Evolutionary conservation across 2,113 vertebrate species (phyloP).

Genomic region (Electrona antarctica): DNA sequence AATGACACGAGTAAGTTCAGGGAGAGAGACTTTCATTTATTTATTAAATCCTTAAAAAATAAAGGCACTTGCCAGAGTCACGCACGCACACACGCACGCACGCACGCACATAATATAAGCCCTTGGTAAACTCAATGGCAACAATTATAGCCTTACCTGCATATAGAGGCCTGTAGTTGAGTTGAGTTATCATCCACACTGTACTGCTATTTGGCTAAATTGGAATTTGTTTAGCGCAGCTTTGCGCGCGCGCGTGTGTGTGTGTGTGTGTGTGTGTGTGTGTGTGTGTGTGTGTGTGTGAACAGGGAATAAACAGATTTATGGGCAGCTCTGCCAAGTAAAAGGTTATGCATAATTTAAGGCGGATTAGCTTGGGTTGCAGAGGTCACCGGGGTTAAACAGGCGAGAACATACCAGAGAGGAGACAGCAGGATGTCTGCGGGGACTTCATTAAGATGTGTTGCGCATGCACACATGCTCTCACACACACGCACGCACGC

Average conservation of each 20-base stretch:
- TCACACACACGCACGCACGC: slow-evolving; percentile 30
- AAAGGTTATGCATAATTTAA: slow-evolving; percentile 79
- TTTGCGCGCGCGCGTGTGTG: slow-evolving; percentile 63
- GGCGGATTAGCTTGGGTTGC: slow-evolving; percentile 72
- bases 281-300: slow-evolving; percentile 47
- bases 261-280: slow-evolving; percentile 26
- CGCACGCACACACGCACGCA: neutral
- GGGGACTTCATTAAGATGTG: slow-evolving; percentile 5
- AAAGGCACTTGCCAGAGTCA: no score
- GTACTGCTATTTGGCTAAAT: slow-evolving; percentile 74
- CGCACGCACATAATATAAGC: slow-evolving; percentile 23
- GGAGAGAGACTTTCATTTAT: no score
- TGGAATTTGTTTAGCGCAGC: slow-evolving; percentile 73
- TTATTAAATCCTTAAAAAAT: no score
- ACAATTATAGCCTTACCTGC: slow-evolving; percentile 70
- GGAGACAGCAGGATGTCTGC: slow-evolving; percentile 27
- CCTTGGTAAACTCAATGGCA: slow-evolving; percentile 51
- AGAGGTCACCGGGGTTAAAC: slow-evolving; percentile 75
- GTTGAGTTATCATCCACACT: slow-evolving; percentile 71
- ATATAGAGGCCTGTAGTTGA: slow-evolving; percentile 49
- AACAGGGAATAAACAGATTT: slow-evolving; percentile 76
- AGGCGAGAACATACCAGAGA: slow-evolving; percentile 59
- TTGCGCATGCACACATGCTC: no score
- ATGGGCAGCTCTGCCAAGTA: slow-evolving; percentile 71
- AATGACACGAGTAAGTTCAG: slow-evolving; percentile 12